Base-by-base conservation (phyloP, 2,888 invertebrate genomes). In the Heliconius cydno region DNA sequence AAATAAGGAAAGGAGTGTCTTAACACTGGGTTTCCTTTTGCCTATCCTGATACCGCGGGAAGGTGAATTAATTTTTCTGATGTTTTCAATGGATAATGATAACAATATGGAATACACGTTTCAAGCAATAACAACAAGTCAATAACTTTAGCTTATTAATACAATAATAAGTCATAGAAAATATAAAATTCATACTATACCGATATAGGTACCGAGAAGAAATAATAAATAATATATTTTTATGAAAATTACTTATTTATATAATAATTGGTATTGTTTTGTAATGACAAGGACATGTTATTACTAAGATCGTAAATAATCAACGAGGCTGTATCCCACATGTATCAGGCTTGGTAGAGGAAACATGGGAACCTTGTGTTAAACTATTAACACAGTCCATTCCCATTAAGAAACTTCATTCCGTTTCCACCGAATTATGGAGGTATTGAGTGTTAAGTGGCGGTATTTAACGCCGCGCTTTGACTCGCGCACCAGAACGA, bases 121-220 rank as follows among this genome's bases (percentile, higher is more conserved):
- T 22, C 22, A 52, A 52, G 6, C 22, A 34, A 34, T 34, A 34
- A 34, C 6, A 34, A 6, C 34, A 34, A 34, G 72, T 57, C 34
- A 72, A 57, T 72, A 73, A 57, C 72, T 34, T 57, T 13, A 73
- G 15, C 19, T 7, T 30, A 57, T 72, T 57, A 30, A 28, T 72
- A 57, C 30, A 72, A 71, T 57, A 30, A 57, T 72, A 57, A 72
- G 22, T 72, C 72, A 57, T 52, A 57, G 30, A 52, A 30, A 72
- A 52, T 46, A 57, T 57, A 72, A 72, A 22, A 10, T 22, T 13
- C 30, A 30, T 38, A 38, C 67, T 67, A 12, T 72, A 34, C n/a
- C 7, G 34, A 34, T 34, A 73, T 57, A 30, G 6, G 28, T 65
- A 57, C 12, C 34, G 6, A 60, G 46, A 60, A 34, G 4, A 65